Evolutionary conservation across 2,113 vertebrate species (phyloP).

Genomic region (Lipophrys pholis): DNA sequence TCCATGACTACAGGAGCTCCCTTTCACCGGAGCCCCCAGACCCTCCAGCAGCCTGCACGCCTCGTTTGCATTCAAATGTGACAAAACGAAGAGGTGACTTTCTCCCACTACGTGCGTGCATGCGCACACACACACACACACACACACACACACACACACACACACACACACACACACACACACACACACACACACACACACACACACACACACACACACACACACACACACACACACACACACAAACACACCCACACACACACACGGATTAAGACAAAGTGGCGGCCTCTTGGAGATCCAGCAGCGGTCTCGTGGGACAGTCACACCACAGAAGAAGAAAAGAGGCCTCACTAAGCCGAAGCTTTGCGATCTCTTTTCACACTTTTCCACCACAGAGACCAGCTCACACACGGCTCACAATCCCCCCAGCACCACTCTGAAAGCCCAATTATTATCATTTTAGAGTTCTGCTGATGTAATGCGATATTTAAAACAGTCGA

Average conservation of each 20-base stretch:
- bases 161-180: no score
- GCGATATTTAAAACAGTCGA: no score
- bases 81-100: constrained; percentile 89
- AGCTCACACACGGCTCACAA: constrained; percentile 54
- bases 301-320: constrained; percentile 31
- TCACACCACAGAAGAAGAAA: constrained; percentile 80
- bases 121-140: no score
- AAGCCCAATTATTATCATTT: not conserved
- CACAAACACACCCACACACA: constrained; percentile 78
- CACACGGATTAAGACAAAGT: constrained; percentile 91
- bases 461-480: no score
- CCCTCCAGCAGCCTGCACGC: constrained; percentile 84
- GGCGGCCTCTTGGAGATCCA: constrained; percentile 77
- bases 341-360: constrained; percentile 79
- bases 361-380: constrained; percentile 75
- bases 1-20: constrained; percentile 89
- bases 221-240: constrained; percentile 76
- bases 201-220: constrained; percentile 76
- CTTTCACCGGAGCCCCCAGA: constrained; percentile 90
- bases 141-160: no score
- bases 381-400: constrained; percentile 73
- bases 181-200: no score
- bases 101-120: constrained; percentile 87
- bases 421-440: constrained; percentile 47
- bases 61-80: constrained; percentile 97